Conservation (phyloP, 2,113 vertebrate species). For the Dinomys branickii region DNA sequence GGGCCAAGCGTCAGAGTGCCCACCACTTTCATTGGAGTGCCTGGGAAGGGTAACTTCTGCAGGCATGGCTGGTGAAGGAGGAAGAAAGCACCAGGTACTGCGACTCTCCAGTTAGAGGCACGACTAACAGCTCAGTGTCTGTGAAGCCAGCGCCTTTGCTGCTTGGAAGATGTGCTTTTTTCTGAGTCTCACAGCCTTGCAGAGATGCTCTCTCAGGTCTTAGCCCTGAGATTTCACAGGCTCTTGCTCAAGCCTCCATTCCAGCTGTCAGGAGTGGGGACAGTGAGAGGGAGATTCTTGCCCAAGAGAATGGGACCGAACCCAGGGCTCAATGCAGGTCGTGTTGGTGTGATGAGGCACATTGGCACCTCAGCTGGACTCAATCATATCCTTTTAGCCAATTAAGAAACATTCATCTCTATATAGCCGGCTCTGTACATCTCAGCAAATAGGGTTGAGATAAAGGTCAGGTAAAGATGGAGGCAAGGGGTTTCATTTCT, state of each 20-base stretch:
- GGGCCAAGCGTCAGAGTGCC: background rate
- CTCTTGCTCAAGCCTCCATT: background rate
- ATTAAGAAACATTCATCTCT: background rate
- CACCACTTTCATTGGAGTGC: background rate
- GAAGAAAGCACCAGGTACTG: background rate
- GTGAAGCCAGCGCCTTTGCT: background rate
- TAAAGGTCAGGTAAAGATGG: background rate
- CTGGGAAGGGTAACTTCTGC: background rate
- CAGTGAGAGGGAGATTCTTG: background rate
- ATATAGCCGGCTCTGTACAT: background rate
- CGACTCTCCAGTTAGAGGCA: background rate
- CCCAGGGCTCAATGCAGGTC: no score
- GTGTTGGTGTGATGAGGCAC: background rate
- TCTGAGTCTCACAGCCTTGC: background rate
- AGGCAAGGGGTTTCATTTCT: background rate
- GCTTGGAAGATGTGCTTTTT: background rate
- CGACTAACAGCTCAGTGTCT: background rate
- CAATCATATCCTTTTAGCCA: background rate
- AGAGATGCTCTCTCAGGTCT: background rate
- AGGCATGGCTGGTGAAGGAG: background rate
- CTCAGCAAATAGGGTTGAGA: background rate
- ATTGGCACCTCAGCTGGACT: background rate
- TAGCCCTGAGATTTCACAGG: background rate
- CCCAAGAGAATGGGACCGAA: no score
- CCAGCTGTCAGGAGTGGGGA: background rate